A percentile compares a stretch with the other conserved stretches of the same genome.
Evolutionary conservation across 2,797 vertebrate genomes (phyloP).

Genomic region (Cheirogaleus major): DNA sequence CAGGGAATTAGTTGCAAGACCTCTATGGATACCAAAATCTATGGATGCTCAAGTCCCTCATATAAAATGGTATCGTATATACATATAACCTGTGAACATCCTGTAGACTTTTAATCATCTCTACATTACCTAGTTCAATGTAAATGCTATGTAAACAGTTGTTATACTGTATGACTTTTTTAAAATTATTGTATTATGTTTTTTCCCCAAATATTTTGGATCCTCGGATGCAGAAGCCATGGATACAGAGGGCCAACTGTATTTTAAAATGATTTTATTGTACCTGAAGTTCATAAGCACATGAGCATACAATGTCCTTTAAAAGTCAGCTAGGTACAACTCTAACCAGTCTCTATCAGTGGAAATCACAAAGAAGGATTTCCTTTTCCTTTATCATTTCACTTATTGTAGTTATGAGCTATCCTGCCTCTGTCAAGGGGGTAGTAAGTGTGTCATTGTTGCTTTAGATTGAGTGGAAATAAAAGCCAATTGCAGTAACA

Average conservation of each 20-base stretch:
- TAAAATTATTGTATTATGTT: neutral
- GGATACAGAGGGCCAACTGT: neutral
- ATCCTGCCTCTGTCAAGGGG: neutral
- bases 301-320: neutral
- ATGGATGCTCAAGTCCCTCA: neutral
- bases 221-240: neutral
- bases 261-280: neutral
- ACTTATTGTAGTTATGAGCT: neutral
- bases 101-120: neutral
- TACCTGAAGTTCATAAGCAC: neutral
- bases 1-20: neutral
- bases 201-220: neutral
- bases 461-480: conserved; percentile 10
- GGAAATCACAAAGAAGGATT: neutral
- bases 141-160: neutral
- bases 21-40: neutral
- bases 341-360: neutral
- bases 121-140: neutral
- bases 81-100: neutral
- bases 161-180: neutral
- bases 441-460: neutral
- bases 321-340: neutral
- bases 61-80: neutral
- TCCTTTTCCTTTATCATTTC: neutral
- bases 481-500: neutral